Evolutionary conservation across 1,140 invertebrate species (phyloP), one percentile per base, ranked within the genome.

Genomic region (Thalassaphorura encarpata): DNA sequence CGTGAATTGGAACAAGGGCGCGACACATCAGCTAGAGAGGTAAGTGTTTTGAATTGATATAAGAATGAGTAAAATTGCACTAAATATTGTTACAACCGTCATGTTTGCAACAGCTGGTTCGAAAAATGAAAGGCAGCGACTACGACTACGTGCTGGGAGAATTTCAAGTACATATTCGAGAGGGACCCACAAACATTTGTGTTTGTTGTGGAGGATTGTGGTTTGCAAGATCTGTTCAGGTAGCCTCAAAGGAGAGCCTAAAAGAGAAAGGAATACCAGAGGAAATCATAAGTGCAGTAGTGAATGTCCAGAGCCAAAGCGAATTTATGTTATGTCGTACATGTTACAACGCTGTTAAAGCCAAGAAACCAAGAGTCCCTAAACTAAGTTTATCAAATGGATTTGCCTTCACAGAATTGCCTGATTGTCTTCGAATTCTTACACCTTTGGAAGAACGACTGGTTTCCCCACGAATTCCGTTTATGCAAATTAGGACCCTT

Each of bases 401-500:
- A 28, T 26, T 60, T 16, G 43, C 43, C 5, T 60, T 54, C 31
- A 46, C 58, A 3, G 18, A 13, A 19, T 39, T 55, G 33, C 48
- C 58, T 1, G 3, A 18, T 1, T 52, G 5, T 8, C 19, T 60
- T 18, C 52, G 52, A 42, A 24, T 36, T 24, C 47, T 54, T 13
- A 31, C 42, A 33, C 21, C 42, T 2, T 18, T 48, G 13, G 53
- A 61, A 50, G 59, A 52, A 41, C 31, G 54, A 40, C 28, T 61
- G 1, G 47, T 56, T 11, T 31, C 59, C 0, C 21, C 29, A 16
- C 28, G 55, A n/a, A 47, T 61, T 15, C 59, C 54, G 1, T 61
- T 61, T 36, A 57, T 57, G 54, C 51, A 52, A 19, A 57, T 61
- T 1, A 3, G 51, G 18, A 1, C 15, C 0, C 15, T 48, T 13